Base-by-base conservation (phyloP, 1,140 invertebrate genomes). In the Mamestra configurata region DNA sequence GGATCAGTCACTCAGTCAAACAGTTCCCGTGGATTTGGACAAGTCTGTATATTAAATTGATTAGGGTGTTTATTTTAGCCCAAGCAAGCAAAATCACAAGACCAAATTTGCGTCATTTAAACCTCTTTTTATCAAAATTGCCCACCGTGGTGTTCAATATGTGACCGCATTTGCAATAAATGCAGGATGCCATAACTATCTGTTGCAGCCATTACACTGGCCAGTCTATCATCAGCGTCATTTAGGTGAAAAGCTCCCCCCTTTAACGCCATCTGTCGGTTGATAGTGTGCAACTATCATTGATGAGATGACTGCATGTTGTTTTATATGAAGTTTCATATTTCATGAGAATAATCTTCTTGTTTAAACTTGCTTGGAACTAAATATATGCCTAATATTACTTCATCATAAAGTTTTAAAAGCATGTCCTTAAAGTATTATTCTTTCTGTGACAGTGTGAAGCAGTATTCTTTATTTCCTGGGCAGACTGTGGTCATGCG, bases 401-500 rank as follows among this genome's bases (percentile, higher is more conserved):
- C 7, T 37, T 5, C 1, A 64, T 10, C 4, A 35, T 35, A 27
- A 35, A 15, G 6, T 53, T 20, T 20, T 2, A 13, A 20, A 53
- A 55, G 20, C 27, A 59, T 27, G 0, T 24, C 46, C 18, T 13
- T 53, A 71, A 35, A 71, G 13, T 0, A 13, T 31, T 35, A 10
- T 20, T 71, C 51, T 51, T 35, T 51, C 10, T 71, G 46, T 70
- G 35, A 92, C 31, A 96, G 96, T 72, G 83, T 98, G 8, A 95
- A 96, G 40, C 96, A 97, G 53, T 98, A 97, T 86, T 97, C 97
- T 0, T 89, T 99, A 11, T 98, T 98, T 89, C 97, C 98, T 4
- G 98, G 98, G 0, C 98, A 99, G 96, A 96, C 98, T 22, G 96
- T 98, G 10, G 96, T 97, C 1, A 95, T 98, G 40, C 95, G 96